Conservation (phyloP, 2,888 invertebrate genomes). For the Troides aeacus region DNA sequence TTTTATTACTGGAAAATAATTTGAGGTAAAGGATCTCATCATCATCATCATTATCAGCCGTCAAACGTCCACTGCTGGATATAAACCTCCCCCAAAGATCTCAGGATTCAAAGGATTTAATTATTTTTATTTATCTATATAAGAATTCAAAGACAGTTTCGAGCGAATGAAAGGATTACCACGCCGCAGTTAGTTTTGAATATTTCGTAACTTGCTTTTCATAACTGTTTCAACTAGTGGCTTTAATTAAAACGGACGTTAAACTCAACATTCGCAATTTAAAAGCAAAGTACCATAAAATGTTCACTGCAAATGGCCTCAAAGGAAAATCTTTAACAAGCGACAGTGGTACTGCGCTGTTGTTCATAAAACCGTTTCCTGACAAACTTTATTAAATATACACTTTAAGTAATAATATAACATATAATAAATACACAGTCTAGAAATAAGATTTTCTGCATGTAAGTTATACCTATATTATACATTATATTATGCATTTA, state of each 20-base stretch:
- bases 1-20: too few relatives aligned
- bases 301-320: background rate
- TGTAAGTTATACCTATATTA: too few relatives aligned
- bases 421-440: background rate
- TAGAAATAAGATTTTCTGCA: too few relatives aligned
- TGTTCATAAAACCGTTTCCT: background rate
- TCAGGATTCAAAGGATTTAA: too few relatives aligned
- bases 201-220: slow-evolving; percentile 4
- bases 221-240: slow-evolving; percentile 2
- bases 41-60: too few relatives aligned
- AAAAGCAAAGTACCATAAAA: background rate
- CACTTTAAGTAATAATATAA: background rate
- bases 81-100: too few relatives aligned
- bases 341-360: background rate
- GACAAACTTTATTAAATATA: background rate
- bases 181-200: slow-evolving; percentile 1
- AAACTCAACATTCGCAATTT: background rate
- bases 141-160: background rate
- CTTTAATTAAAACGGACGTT: slow-evolving; percentile 11
- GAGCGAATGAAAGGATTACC: slow-evolving; percentile 2
- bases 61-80: too few relatives aligned
- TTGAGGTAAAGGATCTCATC: too few relatives aligned
- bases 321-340: background rate
- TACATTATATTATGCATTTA: too few relatives aligned
- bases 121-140: background rate